phyloP scores from a whole-genome alignment of 2,113 vertebrate species.

The Silurus glanis region DNA sequence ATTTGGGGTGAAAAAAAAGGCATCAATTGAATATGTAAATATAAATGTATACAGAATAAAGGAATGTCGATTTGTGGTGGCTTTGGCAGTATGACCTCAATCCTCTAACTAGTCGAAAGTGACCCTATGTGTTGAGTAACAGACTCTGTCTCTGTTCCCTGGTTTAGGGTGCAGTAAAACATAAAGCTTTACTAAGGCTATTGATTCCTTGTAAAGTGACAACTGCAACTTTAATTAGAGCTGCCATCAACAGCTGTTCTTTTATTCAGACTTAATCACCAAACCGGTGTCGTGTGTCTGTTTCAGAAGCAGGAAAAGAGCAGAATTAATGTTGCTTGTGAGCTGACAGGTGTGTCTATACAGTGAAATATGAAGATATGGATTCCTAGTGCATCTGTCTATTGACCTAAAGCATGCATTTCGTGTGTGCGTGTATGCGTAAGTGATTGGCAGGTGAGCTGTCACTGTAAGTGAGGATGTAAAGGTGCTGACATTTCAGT shows the following conservation, averaged over 20 bases:
- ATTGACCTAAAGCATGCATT: not conserved
- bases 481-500: conserved; percentile 46
- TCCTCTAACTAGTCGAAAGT: conserved; percentile 4
- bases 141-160: conserved; percentile 26
- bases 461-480: conserved; percentile 39
- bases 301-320: conserved; percentile 33
- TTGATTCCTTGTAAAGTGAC: conserved; percentile 50
- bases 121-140: not conserved
- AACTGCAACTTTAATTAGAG: conserved; percentile 50
- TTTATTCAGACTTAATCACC: conserved; percentile 53
- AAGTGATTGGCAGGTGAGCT: conserved; percentile 7
- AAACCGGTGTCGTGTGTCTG: conserved; percentile 30
- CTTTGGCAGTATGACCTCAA: not conserved
- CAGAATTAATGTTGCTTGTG: conserved; percentile 33
- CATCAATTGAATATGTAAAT: too few relatives aligned
- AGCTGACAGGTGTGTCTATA: conserved; percentile 11
- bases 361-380: not conserved
- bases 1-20: not conserved
- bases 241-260: conserved; percentile 56
- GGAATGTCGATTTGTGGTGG: too few relatives aligned
- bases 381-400: conserved; percentile 15
- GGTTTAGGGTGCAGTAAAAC: conserved; percentile 36
- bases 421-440: not conserved
- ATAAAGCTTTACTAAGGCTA: conserved; percentile 43
- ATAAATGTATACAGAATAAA: too few relatives aligned